A percentile compares a stretch with the other conserved stretches of the same genome.
phyloP scores from a whole-genome alignment of 1,140 invertebrate species.

The Diorhabda sublineata region DNA sequence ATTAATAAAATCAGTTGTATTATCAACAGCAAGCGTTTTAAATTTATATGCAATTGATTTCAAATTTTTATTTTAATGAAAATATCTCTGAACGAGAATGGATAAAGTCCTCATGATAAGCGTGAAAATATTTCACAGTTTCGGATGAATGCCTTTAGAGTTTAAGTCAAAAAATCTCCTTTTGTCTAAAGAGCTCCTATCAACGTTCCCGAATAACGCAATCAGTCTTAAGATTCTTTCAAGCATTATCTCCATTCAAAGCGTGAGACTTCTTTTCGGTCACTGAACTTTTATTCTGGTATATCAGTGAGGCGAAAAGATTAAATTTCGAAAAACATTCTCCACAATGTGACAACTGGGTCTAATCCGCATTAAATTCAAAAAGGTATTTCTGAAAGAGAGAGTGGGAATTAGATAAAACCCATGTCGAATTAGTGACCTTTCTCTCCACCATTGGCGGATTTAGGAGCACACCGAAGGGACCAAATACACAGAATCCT shows the following conservation, averaged over 20 bases:
- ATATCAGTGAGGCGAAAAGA: background rate
- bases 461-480: background rate
- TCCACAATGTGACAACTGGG: conserved; percentile 1
- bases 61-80: too few species aligned
- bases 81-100: too few species aligned
- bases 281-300: background rate
- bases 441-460: conserved; percentile 1
- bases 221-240: conserved; percentile 1
- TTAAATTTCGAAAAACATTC: conserved; percentile 3
- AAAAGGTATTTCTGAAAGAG: background rate
- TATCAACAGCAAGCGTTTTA: too few species aligned
- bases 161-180: background rate
- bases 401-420: conserved; percentile 2
- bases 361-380: conserved; percentile 2
- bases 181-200: background rate
- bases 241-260: background rate
- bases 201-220: background rate
- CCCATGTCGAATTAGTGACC: background rate
- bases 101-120: too few species aligned
- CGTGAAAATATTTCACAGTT: too few species aligned
- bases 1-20: too few species aligned
- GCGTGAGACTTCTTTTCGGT: background rate
- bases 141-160: too few species aligned
- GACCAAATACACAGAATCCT: too few species aligned
- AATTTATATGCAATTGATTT: too few species aligned